Evolutionary conservation across 2,797 vertebrate species (phyloP).

Genomic region (Threskiornis aethiopicus): DNA sequence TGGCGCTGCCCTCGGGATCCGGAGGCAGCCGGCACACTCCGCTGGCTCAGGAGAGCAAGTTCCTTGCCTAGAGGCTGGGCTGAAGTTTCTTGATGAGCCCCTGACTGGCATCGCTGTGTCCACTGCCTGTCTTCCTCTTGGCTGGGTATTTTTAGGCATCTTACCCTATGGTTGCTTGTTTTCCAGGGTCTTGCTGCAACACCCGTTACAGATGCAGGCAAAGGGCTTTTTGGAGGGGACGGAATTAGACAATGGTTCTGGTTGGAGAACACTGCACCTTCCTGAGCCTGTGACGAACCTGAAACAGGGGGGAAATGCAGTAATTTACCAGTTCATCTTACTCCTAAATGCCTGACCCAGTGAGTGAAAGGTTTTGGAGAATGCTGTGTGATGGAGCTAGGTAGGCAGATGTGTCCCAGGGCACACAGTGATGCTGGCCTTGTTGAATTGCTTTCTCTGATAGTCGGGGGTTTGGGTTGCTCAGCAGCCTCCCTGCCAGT

Average conservation of each 20-base stretch:
- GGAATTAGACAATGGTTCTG: slow-evolving; percentile 11
- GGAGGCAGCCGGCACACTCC: not conserved
- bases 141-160: slow-evolving; percentile 50
- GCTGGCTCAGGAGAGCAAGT: not conserved
- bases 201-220: slow-evolving; percentile 58
- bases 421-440: not conserved
- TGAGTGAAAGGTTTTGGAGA: not conserved
- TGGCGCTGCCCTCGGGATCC: not conserved
- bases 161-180: slow-evolving; percentile 50
- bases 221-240: slow-evolving; percentile 71
- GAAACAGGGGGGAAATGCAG: slow-evolving; percentile 2
- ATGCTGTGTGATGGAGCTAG: not conserved
- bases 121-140: slow-evolving; percentile 6
- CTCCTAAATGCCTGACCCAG: not conserved
- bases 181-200: slow-evolving; percentile 10
- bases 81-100: not conserved
- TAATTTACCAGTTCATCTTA: not conserved
- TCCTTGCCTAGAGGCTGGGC: not conserved
- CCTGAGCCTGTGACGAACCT: slow-evolving; percentile 11
- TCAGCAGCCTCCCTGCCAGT: not conserved
- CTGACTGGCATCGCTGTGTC: not conserved
- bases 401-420: not conserved
- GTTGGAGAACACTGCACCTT: not conserved
- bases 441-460: not conserved
- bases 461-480: rapidly evolving